These are phyloP conservation scores for Lithophane ornitopus DNA, from an alignment of 2,888 invertebrate genomes.

Conservation along the genomic window DNA sequence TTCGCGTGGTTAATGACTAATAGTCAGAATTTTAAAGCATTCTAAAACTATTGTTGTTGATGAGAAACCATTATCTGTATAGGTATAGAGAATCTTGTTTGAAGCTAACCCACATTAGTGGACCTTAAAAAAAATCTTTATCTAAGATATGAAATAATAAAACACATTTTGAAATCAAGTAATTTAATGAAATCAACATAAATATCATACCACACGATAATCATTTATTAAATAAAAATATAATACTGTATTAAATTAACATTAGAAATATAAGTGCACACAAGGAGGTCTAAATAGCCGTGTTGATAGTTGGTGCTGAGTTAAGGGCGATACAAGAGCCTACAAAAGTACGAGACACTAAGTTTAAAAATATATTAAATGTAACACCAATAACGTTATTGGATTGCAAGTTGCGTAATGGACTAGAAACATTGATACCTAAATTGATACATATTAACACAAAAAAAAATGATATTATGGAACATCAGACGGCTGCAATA, in stretches of 20 bases:
- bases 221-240: constrained; percentile 60
- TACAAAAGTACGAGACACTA: constrained; percentile 44
- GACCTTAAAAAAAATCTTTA: too few relatives aligned
- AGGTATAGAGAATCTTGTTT: too few relatives aligned
- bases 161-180: constrained; percentile 54
- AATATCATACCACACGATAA: constrained; percentile 68
- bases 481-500: neutral
- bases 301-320: constrained; percentile 38
- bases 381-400: neutral
- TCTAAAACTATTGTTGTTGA: too few relatives aligned
- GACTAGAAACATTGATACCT: neutral
- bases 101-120: too few relatives aligned
- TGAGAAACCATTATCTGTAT: too few relatives aligned
- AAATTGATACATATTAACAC: neutral
- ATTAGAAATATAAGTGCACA: constrained; percentile 63
- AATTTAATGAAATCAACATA: constrained; percentile 68
- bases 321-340: constrained; percentile 36
- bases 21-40: too few relatives aligned
- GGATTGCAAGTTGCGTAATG: neutral
- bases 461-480: neutral
- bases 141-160: constrained; percentile 2
- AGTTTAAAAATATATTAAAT: constrained; percentile 3
- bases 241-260: constrained; percentile 69
- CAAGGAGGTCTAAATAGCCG: constrained; percentile 31
- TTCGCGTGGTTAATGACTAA: too few relatives aligned